phyloP scores from a whole-genome alignment of 2,888 invertebrate genomes.

The Hylaea fasciaria region DNA sequence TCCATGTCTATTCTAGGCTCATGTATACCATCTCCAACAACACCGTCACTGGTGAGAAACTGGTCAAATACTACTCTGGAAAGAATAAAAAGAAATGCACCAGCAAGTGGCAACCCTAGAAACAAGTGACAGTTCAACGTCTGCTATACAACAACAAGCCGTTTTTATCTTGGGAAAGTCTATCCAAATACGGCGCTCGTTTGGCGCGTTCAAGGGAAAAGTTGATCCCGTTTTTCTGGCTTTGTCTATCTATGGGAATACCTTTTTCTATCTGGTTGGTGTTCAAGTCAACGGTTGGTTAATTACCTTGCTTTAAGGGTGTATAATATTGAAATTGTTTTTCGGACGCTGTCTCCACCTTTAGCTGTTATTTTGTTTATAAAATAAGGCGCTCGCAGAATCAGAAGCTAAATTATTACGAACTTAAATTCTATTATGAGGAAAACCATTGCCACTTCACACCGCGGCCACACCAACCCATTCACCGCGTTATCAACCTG shows the following conservation, averaged over 20 bases:
- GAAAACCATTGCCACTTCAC: background rate
- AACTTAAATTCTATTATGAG: no score
- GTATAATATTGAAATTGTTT: background rate
- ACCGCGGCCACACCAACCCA: background rate
- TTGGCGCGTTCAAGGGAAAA: slow-evolving; percentile 50
- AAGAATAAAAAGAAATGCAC: no score
- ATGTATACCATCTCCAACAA: no score
- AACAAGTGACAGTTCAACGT: slow-evolving; percentile 38
- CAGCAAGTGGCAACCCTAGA: slow-evolving; percentile 18
- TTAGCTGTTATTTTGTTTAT: no score
- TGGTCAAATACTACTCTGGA: no score
- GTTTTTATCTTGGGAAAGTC: slow-evolving; percentile 53
- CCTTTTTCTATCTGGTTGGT: slow-evolving; percentile 40
- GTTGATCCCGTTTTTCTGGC: slow-evolving; percentile 46
- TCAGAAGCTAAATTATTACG: background rate
- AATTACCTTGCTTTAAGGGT: slow-evolving; percentile 10
- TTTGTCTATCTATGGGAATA: slow-evolving; percentile 43
- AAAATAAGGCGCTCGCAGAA: no score
- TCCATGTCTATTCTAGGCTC: no score
- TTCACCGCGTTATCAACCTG: slow-evolving; percentile 13
- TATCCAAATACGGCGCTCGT: slow-evolving; percentile 45
- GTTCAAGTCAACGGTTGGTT: slow-evolving; percentile 28
- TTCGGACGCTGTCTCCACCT: no score
- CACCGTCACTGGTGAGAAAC: no score
- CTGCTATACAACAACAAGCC: slow-evolving; percentile 28